phyloP scores from a whole-genome alignment of 2,797 vertebrate species.

The Halcyon smyrnensis region DNA sequence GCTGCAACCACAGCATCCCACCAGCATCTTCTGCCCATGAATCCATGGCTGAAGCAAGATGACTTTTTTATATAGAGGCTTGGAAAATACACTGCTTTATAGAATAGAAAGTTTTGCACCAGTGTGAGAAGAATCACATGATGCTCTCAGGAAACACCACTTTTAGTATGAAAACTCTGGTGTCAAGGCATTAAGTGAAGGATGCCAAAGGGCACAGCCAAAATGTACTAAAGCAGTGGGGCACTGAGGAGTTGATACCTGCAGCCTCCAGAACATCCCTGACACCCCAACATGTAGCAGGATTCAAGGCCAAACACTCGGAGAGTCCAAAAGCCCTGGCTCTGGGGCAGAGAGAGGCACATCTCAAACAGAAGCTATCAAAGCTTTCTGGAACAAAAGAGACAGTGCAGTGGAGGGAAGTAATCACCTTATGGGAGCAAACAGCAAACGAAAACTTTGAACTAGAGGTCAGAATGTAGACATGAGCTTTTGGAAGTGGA shows the following conservation, averaged over 20 bases:
- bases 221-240: neutral
- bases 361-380: neutral
- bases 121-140: neutral
- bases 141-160: neutral
- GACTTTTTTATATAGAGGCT: neutral
- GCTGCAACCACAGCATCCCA: conserved; percentile 3
- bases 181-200: neutral
- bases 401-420: neutral
- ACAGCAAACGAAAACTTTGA: neutral
- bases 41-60: neutral
- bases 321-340: neutral
- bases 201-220: neutral
- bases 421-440: neutral
- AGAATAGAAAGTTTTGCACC: neutral
- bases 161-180: neutral
- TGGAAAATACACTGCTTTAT: neutral
- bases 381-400: neutral
- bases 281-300: neutral
- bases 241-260: neutral
- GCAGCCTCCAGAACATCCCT: neutral
- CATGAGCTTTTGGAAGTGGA: neutral
- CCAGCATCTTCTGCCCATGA: neutral
- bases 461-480: neutral
- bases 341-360: neutral
- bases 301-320: neutral